Base-by-base conservation (phyloP, 2,113 vertebrate species). In the Athene noctua region DNA sequence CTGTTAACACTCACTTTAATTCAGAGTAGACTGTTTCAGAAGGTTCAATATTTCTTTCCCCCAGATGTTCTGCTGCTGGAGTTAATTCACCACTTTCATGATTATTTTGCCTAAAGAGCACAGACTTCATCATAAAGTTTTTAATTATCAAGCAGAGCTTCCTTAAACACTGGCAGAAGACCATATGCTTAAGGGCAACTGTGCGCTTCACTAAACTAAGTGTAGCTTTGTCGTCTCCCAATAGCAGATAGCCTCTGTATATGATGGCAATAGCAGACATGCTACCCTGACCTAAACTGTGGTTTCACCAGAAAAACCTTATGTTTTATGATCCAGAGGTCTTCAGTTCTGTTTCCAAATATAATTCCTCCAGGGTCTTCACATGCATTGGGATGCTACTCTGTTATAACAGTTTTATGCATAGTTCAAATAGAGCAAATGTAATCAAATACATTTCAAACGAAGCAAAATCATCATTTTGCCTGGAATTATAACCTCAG, bases 171-270 rank as follows among this genome's bases (percentile, higher is more conserved):
- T 12, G 1, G 34, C 44, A 73, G 42, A 80, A 51, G 63, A 88
- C 84, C 77, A 84, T 86, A 93, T 88, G 86, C 36, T 86, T 75
- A 65, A 94, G 92, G 83, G 73, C 84, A 95, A 23, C 59, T 54
- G 34, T 58, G 61, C 65, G 34, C 63, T 81, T 27, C 92, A 77
- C 26, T 54, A 54, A 96, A 83, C 54, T 66, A 38, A 14, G 23
- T 2, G 19, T 15, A 91, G 44, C 54, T 91, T 92, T 94, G 57
- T 92, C 67, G 72, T 85, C 17, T 80, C 46, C 65, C 49, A 29
- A 49, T 57, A 87, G 82, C 58, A 92, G 68, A 44, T 58, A 92
- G 58, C 44, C n/a, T 75, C 51, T 81, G 74, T 22, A 30, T 20
- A 8, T 26, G 23, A 46, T 29, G 30, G 36, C 9, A 93, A 87